Base-by-base conservation (phyloP, 1,140 invertebrate genomes). In the Macrocentrus cingulum region DNA sequence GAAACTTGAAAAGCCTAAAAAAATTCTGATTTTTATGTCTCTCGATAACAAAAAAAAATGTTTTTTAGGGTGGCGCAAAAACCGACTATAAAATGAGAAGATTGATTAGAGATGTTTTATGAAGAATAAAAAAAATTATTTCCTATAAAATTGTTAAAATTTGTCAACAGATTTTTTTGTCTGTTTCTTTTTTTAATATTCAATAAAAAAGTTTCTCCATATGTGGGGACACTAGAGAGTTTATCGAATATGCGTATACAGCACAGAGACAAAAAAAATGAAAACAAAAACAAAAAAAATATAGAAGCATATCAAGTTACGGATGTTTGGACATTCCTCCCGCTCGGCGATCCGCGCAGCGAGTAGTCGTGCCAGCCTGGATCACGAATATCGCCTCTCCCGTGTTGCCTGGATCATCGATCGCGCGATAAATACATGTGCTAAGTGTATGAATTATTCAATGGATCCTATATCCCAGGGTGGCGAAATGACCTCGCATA, bases 281-380 rank as follows among this genome's bases (percentile, higher is more conserved):
- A n/a, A n/a, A n/a, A n/a, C n/a, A n/a, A n/a, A n/a, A n/a, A n/a
- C n/a, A n/a, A n/a, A n/a, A n/a, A n/a, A 25, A 36, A 19, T 32
- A 44, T 37, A 46, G 20, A 61, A 41, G 50, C 44, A 44, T 52
- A 52, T 61, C 60, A 37, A 52, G 50, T 62, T 62, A 62, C 60
- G 60, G 60, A 58, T 62, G 60, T 62, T 62, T 62, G 60, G 60
- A 62, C 60, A 62, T 62, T 62, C 60, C 56, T 34, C 20, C 19
- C 22, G 23, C 41, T 55, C 56, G 39, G 15, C 53, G 32, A 45
- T 55, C 45, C 52, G 39, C 58, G 53, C 41, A 50, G 19, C n/a
- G n/a, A n/a, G n/a, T n/a, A 56, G 52, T 59, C 60, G 51, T 56
- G 56, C 51, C 37, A 42, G 34, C 42, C 50, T 53, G n/a, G 42